These are phyloP conservation scores for Heliconius ismenius DNA, from an alignment of 2,888 invertebrate genomes.

Conservation along the genomic window DNA sequence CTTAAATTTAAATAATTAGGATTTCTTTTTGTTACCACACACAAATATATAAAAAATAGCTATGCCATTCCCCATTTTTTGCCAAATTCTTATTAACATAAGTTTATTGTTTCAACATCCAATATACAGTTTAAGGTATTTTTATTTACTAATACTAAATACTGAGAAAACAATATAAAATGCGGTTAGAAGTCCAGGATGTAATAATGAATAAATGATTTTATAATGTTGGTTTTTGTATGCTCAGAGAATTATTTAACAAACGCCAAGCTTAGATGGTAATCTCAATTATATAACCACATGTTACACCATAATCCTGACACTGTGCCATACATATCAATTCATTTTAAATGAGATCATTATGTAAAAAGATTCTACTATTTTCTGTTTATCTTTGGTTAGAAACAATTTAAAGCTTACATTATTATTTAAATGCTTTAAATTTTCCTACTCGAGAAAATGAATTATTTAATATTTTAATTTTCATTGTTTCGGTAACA, in stretches of 20 bases:
- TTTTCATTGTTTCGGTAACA: no score
- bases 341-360: slow-evolving; percentile 26
- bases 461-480: no score
- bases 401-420: no score
- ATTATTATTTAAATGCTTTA: no score
- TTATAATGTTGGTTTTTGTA: slow-evolving; percentile 14
- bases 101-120: no score
- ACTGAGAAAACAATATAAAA: neutral
- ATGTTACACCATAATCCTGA: slow-evolving; percentile 30
- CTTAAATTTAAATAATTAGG: no score
- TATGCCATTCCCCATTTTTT: no score
- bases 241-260: slow-evolving; percentile 28
- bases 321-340: slow-evolving; percentile 24
- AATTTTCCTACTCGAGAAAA: no score
- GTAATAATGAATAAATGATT: slow-evolving; percentile 4
- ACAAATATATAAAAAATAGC: no score
- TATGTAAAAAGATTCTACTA: neutral
- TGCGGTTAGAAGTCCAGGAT: slow-evolving; percentile 4
- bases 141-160: slow-evolving; percentile 13
- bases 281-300: slow-evolving; percentile 16
- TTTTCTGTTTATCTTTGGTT: neutral
- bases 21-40: no score
- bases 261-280: slow-evolving; percentile 23
- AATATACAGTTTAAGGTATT: neutral
- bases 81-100: no score